A percentile compares a stretch with the other conserved stretches of the same genome.
Evolutionary conservation across 53 echinoderm and acorn worm genomes (phyloP).

Genomic region (Mesocentrotus franciscanus): DNA sequence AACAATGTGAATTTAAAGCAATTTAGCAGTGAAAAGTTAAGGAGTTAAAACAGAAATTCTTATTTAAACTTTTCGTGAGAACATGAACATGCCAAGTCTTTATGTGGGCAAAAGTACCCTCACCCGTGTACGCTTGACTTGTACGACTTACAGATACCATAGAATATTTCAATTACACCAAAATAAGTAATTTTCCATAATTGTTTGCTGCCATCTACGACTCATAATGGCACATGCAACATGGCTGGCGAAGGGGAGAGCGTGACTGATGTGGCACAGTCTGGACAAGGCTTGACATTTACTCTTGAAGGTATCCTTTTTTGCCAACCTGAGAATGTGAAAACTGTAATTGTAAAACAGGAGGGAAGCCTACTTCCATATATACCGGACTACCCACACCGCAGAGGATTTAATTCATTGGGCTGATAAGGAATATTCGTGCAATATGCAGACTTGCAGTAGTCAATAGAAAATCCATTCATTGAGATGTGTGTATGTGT

Average conservation of each 20-base stretch:
- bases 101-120: no score
- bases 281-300: not conserved
- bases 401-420: not conserved
- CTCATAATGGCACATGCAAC: not conserved
- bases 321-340: not conserved
- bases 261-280: slow-evolving; percentile 64
- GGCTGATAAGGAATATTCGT: not conserved
- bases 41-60: no score
- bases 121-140: not conserved
- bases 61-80: no score
- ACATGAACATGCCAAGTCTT: no score
- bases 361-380: not conserved
- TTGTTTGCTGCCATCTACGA: slow-evolving; percentile 23
- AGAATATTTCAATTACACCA: not conserved
- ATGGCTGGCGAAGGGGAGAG: slow-evolving; percentile 67
- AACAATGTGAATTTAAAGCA: no score
- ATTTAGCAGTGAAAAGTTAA: no score
- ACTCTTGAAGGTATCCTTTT: slow-evolving; percentile 58
- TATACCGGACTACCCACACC: not conserved
- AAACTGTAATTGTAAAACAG: not conserved
- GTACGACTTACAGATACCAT: not conserved
- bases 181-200: not conserved
- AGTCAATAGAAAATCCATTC: no score
- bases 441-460: no score
- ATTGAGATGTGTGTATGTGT: no score